phyloP scores from a whole-genome alignment of 2,113 vertebrate species.

The Nothobranchius furzeri region DNA sequence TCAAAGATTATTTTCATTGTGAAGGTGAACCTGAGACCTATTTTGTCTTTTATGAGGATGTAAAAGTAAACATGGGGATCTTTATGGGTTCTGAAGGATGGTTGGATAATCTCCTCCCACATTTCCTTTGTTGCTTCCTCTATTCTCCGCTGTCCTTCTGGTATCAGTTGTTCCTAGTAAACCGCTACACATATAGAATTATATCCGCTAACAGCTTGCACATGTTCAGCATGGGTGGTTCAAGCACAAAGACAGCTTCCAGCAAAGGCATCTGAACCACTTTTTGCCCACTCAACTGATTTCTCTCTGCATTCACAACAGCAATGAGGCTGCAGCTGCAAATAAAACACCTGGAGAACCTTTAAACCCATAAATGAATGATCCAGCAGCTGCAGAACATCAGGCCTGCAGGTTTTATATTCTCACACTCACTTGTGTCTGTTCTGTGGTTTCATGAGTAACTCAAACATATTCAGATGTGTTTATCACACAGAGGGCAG shows the following conservation, averaged over 20 bases:
- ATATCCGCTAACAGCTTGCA: conserved; percentile 32
- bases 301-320: conserved; percentile 9
- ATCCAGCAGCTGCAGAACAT: too few species aligned
- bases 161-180: conserved; percentile 23
- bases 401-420: too few species aligned
- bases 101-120: neutral
- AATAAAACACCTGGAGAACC: neutral
- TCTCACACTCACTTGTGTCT: too few species aligned
- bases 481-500: too few species aligned
- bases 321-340: neutral
- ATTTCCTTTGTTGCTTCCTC: conserved; percentile 6
- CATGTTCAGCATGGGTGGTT: conserved; percentile 34
- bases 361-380: too few species aligned
- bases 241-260: conserved; percentile 25
- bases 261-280: conserved; percentile 12
- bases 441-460: too few species aligned
- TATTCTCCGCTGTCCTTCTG: conserved; percentile 9
- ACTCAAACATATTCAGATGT: too few species aligned
- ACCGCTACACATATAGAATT: conserved; percentile 23
- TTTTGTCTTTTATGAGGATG: too few species aligned
- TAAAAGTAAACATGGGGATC: too few species aligned
- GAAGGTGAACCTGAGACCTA: too few species aligned
- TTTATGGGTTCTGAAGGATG: neutral
- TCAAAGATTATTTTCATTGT: too few species aligned
- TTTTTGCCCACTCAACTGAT: conserved; percentile 21